Evolutionary conservation across 2,797 vertebrate species (phyloP), one percentile per base, ranked within the genome.

Genomic region (Momotus momota): DNA sequence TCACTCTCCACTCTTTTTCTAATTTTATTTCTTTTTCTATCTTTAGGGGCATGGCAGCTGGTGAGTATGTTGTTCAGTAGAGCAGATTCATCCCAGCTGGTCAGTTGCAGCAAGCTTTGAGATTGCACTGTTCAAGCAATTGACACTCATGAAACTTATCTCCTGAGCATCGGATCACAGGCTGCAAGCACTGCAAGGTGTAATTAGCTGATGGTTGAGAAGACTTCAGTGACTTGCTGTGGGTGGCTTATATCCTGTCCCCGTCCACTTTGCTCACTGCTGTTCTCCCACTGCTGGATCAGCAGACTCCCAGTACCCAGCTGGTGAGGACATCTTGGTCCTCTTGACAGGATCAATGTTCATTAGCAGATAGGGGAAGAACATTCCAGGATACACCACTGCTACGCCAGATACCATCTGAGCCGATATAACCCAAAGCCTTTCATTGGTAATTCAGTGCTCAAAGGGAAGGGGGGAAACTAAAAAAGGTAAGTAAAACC

Each of bases 31-130:
- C 11, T 25, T 12, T 3, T 12, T 2, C 18, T 4, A 4, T 61
- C 51, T 52, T 19, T 70, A 61, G 18, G 25, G n/a, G 19, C 29
- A 48, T 1, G 1, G 61, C 7, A 80, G 46, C 48, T 29, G 7
- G 86, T 46, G 6, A 86, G 26, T 35, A 40, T 4, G 5, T 13
- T 55, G 49, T 15, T 77, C 6, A 0, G n/a, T 25, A 31, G 9
- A 67, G 14, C 0, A 0, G 14, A 66, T 14, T 22, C 52, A 86
- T 2, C 33, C n/a, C 29, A 54, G 41, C 7, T 35, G 52, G 7
- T 29, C 38, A 45, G 35, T 26, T 12, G 19, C 5, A 10, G 19
- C 31, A n/a, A 20, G 38, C 21, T 55, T 31, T 18, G 33, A 48
- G 54, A 65, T 7, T 40, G 46, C 33, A 41, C 26, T 0, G 1